Base-by-base conservation (phyloP, 2,797 vertebrate genomes). In the Falco novaeseelandiae region DNA sequence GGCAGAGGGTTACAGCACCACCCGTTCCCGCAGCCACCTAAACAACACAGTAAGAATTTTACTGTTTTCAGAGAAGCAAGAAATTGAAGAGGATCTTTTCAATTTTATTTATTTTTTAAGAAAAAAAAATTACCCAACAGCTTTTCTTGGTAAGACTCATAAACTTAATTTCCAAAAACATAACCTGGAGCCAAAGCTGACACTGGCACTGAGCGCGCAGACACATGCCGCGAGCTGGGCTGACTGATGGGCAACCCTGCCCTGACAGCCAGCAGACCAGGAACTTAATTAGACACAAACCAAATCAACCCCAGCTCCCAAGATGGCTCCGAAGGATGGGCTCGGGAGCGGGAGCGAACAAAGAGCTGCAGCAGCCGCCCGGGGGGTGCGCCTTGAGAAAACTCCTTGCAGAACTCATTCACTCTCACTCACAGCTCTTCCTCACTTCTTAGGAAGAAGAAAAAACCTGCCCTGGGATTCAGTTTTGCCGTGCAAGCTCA, bases 271-370 rank as follows among this genome's bases (percentile, higher is more conserved):
- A 20, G 25, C 52, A 57, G 23, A 27, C 38, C 32, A 67, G 49
- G 83, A 96, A 58, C n/a, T 52, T 30, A 58, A 55, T n/a, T 48
- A 73, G 54, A 62, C 61, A 92, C 26, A 72, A 65, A n/a, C 25
- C 46, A 21, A 91, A 77, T 21, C 3, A 42, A 61, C 27, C 25
- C 6, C 8, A 81, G 87, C n/a, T 61, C 83, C 32, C 90, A 96
- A 91, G 36, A 92, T 70, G 84, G 95, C 83, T 96, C 81, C 81
- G 14, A 58, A 95, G 74, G 84, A 84, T 72, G 89, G 70, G 85
- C 86, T 74, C 12, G 2, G 48, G 72, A 82, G 20, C 51, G 34
- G 78, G 29, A 83, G 40, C 4, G 1, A 92, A 92, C 82, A 90
- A 92, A 93, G 91, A 93, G 65, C 61, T 27, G 36, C 42, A 10